These are phyloP conservation scores for Syritta pipiens DNA, from an alignment of 2,888 invertebrate genomes.

Conservation along the genomic window DNA sequence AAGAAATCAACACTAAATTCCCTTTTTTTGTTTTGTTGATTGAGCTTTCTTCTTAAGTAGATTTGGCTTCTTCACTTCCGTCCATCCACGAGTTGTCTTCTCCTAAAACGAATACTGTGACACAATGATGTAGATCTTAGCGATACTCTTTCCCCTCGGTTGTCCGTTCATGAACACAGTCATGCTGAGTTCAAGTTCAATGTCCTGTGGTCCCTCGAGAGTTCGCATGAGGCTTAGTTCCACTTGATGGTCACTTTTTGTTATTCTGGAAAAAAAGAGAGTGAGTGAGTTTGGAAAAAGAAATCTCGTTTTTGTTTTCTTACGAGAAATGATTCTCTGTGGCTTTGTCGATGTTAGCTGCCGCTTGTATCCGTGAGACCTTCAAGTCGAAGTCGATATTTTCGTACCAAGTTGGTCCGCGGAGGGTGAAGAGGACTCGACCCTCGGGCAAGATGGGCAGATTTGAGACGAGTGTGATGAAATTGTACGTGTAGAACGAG, in stretches of 20 bases:
- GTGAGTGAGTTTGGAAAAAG: not conserved
- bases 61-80: not conserved
- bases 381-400: conserved; percentile 89
- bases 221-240: conserved; percentile 87
- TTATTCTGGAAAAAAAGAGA: conserved; percentile 78
- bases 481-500: conserved; percentile 94
- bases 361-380: conserved; percentile 84
- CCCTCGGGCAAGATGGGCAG: conserved; percentile 83
- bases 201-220: conserved; percentile 93
- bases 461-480: conserved; percentile 94
- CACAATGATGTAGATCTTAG: conserved; percentile 91
- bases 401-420: conserved; percentile 87
- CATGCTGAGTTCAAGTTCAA: conserved; percentile 93
- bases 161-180: conserved; percentile 86
- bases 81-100: too few relatives aligned
- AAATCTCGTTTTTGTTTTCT: too few relatives aligned
- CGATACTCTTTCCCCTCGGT: conserved; percentile 90
- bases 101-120: conserved; percentile 89
- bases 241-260: conserved; percentile 84
- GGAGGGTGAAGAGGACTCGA: conserved; percentile 91
- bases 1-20: too few relatives aligned
- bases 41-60: conserved; percentile 25
- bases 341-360: conserved; percentile 82
- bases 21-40: not conserved
- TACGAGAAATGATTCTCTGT: conserved; percentile 82